Base-by-base conservation (phyloP, 2,888 invertebrate species). In the Protonemura montana region DNA sequence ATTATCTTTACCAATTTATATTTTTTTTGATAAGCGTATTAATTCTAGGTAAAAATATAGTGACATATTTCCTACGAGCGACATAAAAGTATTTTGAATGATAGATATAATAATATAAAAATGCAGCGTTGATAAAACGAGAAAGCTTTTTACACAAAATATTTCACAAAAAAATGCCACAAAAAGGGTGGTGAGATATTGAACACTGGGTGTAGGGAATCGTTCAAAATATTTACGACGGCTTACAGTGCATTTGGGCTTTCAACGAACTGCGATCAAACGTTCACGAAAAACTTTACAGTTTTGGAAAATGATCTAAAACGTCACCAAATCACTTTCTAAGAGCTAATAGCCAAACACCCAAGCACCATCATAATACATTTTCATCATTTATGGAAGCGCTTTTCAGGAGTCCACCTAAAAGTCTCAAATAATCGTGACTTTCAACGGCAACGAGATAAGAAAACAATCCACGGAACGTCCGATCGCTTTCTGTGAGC, bases 81-180 rank as follows among this genome's bases (percentile, higher is more conserved):
- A 76, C 84, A 76, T 76, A 28, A 84, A 84, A 27, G n/a, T 84
- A 59, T 59, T 59, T 59, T 59, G 59, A 59, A 59, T 59, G 59
- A 59, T 59, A 59, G 59, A 59, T 59, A 26, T 84, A 76, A 26
- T 84, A 84, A 84, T 84, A 59, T 81, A 84, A 84, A 84, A 84
- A 84, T 59, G 84, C 84, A 84, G 84, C 84, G 85, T 85, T 80
- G 85, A 85, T 78, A 81, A 85, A 85, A 81, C 41, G 80, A 80
- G 13, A 3, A 80, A 85, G 78, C 78, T 77, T 85, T 85, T 85
- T 41, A 85, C 30, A 85, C 41, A 81, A 85, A 85, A 80, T 81
- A 85, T 76, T 80, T 80, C 85, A 85, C 81, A 78, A 28, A 85
- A 85, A 81, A 76, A 41, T 85, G 27, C 78, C 78, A 85, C 42